Conservation (phyloP, 2,888 invertebrate genomes). For the Quadriops clusia region DNA sequence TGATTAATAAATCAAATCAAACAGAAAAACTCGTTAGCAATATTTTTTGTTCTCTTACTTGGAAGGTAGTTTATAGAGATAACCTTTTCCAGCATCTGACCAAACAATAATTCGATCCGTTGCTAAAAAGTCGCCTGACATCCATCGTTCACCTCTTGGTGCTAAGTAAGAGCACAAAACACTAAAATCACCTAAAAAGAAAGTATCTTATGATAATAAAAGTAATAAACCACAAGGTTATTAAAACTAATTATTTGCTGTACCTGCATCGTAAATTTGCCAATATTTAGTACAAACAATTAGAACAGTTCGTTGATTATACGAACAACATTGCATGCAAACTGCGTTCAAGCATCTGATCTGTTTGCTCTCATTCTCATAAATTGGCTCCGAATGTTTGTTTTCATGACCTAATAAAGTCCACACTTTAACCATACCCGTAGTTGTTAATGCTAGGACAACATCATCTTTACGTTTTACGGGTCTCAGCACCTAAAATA, state of each 20-base stretch:
- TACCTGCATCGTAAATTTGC: slow-evolving; percentile 79
- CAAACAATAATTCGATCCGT: slow-evolving; percentile 88
- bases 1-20: slow-evolving; percentile 7
- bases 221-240: background rate
- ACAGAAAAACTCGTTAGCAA: too few species aligned
- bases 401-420: slow-evolving; percentile 81
- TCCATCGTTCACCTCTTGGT: slow-evolving; percentile 85
- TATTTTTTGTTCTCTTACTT: slow-evolving; percentile 57
- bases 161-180: slow-evolving; percentile 85
- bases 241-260: slow-evolving; percentile 7
- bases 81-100: slow-evolving; percentile 93
- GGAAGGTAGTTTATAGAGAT: slow-evolving; percentile 88
- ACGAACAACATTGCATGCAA: slow-evolving; percentile 84
- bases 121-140: slow-evolving; percentile 88
- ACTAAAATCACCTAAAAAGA: slow-evolving; percentile 76
- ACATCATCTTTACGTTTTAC: slow-evolving; percentile 86
- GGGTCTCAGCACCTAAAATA: slow-evolving; percentile 55
- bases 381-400: slow-evolving; percentile 76
- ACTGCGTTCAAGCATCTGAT: slow-evolving; percentile 89
- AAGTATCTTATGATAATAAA: slow-evolving; percentile 8
- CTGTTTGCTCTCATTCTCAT: slow-evolving; percentile 96
- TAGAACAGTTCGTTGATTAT: slow-evolving; percentile 92
- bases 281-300: slow-evolving; percentile 95
- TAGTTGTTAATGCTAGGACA: slow-evolving; percentile 86
- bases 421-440: slow-evolving; percentile 96